These are phyloP conservation scores for Hylia prasina DNA, from an alignment of 2,113 vertebrate genomes.

Conservation along the genomic window DNA sequence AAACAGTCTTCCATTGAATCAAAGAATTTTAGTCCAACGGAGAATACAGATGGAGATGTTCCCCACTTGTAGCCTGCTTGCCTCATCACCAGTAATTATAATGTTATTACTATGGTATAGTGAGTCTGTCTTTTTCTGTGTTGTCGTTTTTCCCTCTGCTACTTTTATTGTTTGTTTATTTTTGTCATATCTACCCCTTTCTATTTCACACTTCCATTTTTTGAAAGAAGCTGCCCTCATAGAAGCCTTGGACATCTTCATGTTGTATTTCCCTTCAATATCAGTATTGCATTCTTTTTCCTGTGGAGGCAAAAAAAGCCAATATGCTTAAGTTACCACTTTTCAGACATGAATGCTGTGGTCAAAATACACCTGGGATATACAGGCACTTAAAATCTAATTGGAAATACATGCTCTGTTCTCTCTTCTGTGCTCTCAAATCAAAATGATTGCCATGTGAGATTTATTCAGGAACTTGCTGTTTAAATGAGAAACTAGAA, in stretches of 20 bases:
- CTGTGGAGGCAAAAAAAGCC: slow-evolving; percentile 44
- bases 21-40: slow-evolving; percentile 40
- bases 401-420: slow-evolving; percentile 26
- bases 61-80: slow-evolving; percentile 52
- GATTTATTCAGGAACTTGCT: not conserved
- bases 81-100: slow-evolving; percentile 55
- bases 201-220: not conserved
- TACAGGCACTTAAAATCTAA: not conserved
- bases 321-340: slow-evolving; percentile 1
- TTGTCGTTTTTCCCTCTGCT: not conserved
- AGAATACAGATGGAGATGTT: slow-evolving; percentile 48
- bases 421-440: not conserved
- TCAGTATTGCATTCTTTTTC: not conserved
- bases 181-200: not conserved
- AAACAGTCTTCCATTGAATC: slow-evolving; percentile 40
- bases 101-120: slow-evolving; percentile 50
- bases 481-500: not conserved
- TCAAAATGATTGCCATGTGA: not conserved
- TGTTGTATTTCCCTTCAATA: slow-evolving; percentile 12
- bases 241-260: not conserved
- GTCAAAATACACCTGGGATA: slow-evolving; percentile 41
- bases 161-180: not conserved
- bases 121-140: slow-evolving; percentile 34
- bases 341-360: slow-evolving; percentile 44
- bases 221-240: slow-evolving; percentile 9